phyloP scores from a whole-genome alignment of 2,888 invertebrate genomes.

The Rhagium mordax region DNA sequence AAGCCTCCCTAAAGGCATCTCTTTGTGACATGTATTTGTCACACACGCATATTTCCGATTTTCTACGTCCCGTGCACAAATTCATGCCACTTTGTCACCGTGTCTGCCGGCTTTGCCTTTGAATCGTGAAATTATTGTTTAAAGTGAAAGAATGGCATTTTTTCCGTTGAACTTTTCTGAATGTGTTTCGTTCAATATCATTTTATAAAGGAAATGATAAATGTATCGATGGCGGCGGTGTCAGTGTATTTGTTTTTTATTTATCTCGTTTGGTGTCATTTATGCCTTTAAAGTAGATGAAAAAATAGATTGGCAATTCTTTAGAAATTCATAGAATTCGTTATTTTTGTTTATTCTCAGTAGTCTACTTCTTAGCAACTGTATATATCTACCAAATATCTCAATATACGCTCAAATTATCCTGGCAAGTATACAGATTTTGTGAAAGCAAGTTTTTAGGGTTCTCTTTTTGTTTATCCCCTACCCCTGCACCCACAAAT shows the following conservation, averaged over 20 bases:
- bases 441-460: no score
- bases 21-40: conserved; percentile 52
- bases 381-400: no score
- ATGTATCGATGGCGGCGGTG: background rate
- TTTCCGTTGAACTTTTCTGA: background rate
- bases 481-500: no score
- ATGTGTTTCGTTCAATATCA: conserved; percentile 1
- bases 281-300: background rate
- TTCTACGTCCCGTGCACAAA: conserved; percentile 46
- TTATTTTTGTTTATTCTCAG: no score
- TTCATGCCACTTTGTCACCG: conserved; percentile 47
- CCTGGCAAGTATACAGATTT: no score
- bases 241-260: conserved; percentile 1
- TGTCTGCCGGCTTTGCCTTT: conserved; percentile 21
- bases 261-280: background rate
- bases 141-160: conserved; percentile 17
- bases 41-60: conserved; percentile 53
- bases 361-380: no score
- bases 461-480: no score
- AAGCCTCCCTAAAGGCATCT: conserved; percentile 38
- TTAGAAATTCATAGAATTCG: no score
- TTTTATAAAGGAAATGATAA: conserved; percentile 4
- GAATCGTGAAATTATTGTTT: conserved; percentile 27
- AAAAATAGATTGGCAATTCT: background rate
- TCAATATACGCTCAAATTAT: no score